These are phyloP conservation scores for Cordylochernes scorpioides DNA, from an alignment of 2,888 invertebrate genomes.

Conservation along the genomic window DNA sequence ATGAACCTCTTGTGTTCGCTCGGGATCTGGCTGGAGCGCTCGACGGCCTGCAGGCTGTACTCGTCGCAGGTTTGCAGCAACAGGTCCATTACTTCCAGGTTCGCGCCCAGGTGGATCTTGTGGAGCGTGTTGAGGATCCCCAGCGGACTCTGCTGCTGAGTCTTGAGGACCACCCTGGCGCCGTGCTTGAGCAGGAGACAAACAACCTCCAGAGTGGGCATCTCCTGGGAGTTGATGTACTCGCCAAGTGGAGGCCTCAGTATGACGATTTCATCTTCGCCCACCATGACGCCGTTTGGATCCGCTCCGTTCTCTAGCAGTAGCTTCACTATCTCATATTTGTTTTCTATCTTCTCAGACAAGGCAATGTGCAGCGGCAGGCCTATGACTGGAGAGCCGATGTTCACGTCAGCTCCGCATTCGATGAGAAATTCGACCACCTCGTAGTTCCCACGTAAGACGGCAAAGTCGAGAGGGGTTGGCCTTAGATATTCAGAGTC, in stretches of 20 bases:
- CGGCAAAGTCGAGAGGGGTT: conserved; percentile 55
- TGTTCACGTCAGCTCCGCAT: conserved; percentile 48
- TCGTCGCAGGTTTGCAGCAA: conserved; percentile 44
- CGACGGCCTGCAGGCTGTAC: conserved; percentile 51
- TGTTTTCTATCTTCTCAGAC: conserved; percentile 23
- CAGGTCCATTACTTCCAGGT: conserved; percentile 28
- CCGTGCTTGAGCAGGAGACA: conserved; percentile 43
- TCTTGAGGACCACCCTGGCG: conserved; percentile 35
- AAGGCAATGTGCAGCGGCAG: conserved; percentile 47
- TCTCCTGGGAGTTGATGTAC: conserved; percentile 29
- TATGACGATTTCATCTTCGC: conserved; percentile 33
- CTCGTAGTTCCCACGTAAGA: conserved; percentile 43
- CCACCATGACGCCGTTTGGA: conserved; percentile 37
- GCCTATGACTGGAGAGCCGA: conserved; percentile 49
- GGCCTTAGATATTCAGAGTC: conserved; percentile 35
- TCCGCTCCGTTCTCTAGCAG: conserved; percentile 25
- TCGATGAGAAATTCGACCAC: conserved; percentile 31
- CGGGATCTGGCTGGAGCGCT: conserved; percentile 37
- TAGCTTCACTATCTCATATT: conserved; percentile 17
- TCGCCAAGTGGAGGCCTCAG: conserved; percentile 43
- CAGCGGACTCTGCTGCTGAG: conserved; percentile 52
- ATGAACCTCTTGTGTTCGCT: conserved; percentile 40
- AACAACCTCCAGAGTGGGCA: conserved; percentile 37
- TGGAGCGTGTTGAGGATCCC: conserved; percentile 51
- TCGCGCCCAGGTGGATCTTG: conserved; percentile 28